Evolutionary conservation across 2,888 invertebrate genomes (phyloP).

Genomic region (Cetonia aurata): DNA sequence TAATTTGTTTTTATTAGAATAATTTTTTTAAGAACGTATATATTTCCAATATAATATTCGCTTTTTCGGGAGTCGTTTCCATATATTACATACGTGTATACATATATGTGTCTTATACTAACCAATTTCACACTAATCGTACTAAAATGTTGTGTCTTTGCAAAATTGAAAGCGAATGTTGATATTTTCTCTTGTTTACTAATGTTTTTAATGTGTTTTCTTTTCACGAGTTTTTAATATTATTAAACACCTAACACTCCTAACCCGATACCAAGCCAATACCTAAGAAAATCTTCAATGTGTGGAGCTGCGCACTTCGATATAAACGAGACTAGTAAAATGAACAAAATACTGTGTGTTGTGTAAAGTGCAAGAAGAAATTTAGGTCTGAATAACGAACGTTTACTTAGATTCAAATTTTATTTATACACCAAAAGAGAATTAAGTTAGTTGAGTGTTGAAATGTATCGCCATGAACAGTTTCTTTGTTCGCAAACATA

Average conservation of each 20-base stretch:
- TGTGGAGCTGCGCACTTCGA: constrained; percentile 26
- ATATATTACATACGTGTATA: background rate
- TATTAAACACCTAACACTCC: constrained; percentile 40
- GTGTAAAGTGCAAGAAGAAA: background rate
- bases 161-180: constrained; percentile 40
- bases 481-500: no score
- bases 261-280: constrained; percentile 8
- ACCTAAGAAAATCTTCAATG: constrained; percentile 9
- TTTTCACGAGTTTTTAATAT: constrained; percentile 38
- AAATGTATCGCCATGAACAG: no score
- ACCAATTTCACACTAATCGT: background rate
- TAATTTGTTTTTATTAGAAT: constrained; percentile 39
- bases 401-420: no score
- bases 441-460: no score
- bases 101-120: background rate
- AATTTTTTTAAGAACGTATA: constrained; percentile 21
- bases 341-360: background rate
- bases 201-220: constrained; percentile 42
- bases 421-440: no score
- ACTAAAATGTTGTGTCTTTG: constrained; percentile 1
- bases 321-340: background rate
- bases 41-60: constrained; percentile 45
- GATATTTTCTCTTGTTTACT: constrained; percentile 39
- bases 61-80: constrained; percentile 9
- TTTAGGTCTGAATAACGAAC: background rate